Base-by-base conservation (phyloP, 2,888 invertebrate genomes). In the Malthinus flaveolus region DNA sequence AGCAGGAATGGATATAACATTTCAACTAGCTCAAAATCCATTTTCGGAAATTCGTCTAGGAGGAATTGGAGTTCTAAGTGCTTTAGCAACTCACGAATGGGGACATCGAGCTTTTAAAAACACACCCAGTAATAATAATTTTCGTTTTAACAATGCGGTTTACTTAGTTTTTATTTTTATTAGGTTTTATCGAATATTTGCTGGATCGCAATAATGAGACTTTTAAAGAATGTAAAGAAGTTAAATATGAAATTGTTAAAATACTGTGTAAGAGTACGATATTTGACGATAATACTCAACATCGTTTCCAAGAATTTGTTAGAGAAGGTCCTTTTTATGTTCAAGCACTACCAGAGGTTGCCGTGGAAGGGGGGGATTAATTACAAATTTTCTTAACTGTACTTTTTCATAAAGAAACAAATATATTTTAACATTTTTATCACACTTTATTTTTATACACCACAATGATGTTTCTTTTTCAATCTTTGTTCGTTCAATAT, bases 271-370 rank as follows among this genome's bases (percentile, higher is more conserved):
- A 81, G 33, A 68, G 81, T 80, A 65, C 75, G 1, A 71, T 79
- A 54, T 91, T 90, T 75, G 88, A 88, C 69, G 76, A 80, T 6
- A 82, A 80, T 49, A 86, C 83, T 10, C 78, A 82, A 57, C 75
- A 82, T n/a, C 86, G 84, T 71, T 78, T 95, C 12, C 83, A 84
- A 63, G 82, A 82, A 11, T 93, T 87, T 77, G 84, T 89, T 7
- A 84, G 85, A 39, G 87, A 93, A 73, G 95, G 95, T 0, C 88
- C 93, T 2, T 90, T 88, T 73, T 89, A 84, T 77, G 81, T 89
- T n/a, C 84, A 87, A 66, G 79, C 82, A n/a, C 78, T 83, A 56
- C 81, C 87, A 46, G 88, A 91, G 76, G 86, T 95, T 46, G 91
- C 91, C 3, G 83, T 89, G 70, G 94, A 93, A 71, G 86, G 88